These are phyloP conservation scores for Falco naumanni DNA, from an alignment of 2,797 vertebrate species.

Conservation along the genomic window DNA sequence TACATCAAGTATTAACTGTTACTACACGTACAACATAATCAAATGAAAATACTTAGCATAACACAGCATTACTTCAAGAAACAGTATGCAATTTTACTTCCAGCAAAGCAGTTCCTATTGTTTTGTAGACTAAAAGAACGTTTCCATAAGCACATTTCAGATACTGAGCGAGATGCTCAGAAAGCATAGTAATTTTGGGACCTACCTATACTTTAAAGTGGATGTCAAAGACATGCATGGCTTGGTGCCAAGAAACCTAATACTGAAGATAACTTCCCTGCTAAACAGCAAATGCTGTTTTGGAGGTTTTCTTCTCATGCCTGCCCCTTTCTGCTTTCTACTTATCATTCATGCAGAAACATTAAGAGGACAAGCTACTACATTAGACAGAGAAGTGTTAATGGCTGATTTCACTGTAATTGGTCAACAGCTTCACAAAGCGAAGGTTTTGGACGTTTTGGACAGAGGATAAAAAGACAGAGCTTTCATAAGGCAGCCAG, in stretches of 20 bases:
- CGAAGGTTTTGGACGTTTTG: background rate
- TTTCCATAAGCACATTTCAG: background rate
- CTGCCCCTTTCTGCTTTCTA: background rate
- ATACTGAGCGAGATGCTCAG: background rate
- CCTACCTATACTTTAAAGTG: background rate
- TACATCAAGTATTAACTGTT: background rate
- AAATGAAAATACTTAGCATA: background rate
- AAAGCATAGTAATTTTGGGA: background rate
- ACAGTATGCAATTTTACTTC: background rate
- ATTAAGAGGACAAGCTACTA: background rate
- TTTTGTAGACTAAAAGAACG: background rate
- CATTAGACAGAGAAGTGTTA: background rate
- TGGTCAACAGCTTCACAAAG: background rate
- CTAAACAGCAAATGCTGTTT: background rate
- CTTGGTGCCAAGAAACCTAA: background rate
- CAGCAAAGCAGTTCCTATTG: background rate
- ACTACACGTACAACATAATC: background rate
- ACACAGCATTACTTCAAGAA: background rate
- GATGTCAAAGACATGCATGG: background rate
- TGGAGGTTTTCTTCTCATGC: background rate
- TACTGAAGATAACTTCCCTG: background rate
- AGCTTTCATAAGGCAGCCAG: constrained; percentile 4
- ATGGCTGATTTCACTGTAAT: background rate
- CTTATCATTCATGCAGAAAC: background rate
- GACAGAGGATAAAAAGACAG: background rate